Base-by-base conservation (phyloP, 2,888 invertebrate genomes). In the Ormyrus rosae region DNA sequence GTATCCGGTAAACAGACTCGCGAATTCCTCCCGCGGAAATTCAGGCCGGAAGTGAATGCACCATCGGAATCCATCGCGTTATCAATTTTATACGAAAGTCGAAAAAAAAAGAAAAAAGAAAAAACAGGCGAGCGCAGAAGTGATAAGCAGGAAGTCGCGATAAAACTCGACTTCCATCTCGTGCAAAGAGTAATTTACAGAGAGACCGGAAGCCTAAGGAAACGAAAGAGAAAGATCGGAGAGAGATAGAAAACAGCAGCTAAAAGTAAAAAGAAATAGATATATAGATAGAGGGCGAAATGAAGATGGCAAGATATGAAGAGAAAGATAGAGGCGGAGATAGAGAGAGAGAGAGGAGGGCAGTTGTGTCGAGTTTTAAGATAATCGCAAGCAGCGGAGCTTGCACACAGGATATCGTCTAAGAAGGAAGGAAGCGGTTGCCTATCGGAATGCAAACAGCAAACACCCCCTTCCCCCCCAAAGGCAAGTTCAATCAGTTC, bases 401-500 rank as follows among this genome's bases (percentile, higher is more conserved):
- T 45, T 45, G 61, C 60, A 46, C 48, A 61, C 53, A 71, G 72
- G 67, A 78, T 78, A 78, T 67, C 72, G 61, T 6, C 64, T n/a
- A 9, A n/a, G 46, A 60, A 71, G 56, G 82, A 82, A 84, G 82
- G 82, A 85, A 84, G 83, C 84, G 81, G 81, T 81, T 81, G 60
- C 83, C 85, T 84, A 86, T 87, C 85, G 85, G 85, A 86, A 87
- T 86, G 86, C 86, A 86, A 86, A 86, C 86, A 85, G 85, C 85
- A 83, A 69, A 69, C 63, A 64, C 60, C 46, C 51, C 46, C 60
- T 46, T n/a, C 50, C 8, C 76, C 5, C 34, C 34, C 34, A 4
- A 34, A 34, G 34, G 64, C 68, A 72, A 82, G 65, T 82, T 80
- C 80, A 68, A 77, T 77, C 77, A 73, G 77, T 77, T 73, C 9